These are phyloP conservation scores for Drosophila paranaensis DNA, from an alignment of 2,888 invertebrate species.

Conservation along the genomic window DNA sequence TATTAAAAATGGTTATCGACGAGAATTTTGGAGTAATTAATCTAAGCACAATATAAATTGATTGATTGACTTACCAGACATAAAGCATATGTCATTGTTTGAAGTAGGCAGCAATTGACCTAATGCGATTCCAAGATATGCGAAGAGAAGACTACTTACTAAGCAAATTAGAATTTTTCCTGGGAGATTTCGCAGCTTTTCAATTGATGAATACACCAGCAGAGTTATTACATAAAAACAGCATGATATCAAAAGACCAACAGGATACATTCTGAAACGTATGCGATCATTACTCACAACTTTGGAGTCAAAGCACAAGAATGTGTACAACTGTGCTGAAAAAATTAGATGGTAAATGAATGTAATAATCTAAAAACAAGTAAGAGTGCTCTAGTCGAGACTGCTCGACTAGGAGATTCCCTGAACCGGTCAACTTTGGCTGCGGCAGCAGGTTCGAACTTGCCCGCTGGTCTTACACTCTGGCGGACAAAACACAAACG, in stretches of 20 bases:
- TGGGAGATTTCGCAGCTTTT: slow-evolving; percentile 89
- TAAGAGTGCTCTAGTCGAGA: too few relatives aligned
- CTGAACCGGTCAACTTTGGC: too few relatives aligned
- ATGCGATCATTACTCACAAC: slow-evolving; percentile 80
- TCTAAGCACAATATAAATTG: too few relatives aligned
- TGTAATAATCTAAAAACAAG: not conserved
- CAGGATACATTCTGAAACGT: slow-evolving; percentile 81
- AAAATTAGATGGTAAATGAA: slow-evolving; percentile 24
- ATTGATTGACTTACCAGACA: slow-evolving; percentile 85
- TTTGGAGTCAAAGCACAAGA: slow-evolving; percentile 82
- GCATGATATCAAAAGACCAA: slow-evolving; percentile 87
- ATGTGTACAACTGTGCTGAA: slow-evolving; percentile 81
- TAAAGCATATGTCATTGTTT: slow-evolving; percentile 85
- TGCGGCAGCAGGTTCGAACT: too few relatives aligned
- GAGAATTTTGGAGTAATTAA: not conserved
- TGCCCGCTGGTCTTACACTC: too few relatives aligned
- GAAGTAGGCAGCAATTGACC: slow-evolving; percentile 86
- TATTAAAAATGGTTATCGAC: too few relatives aligned
- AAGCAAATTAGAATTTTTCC: slow-evolving; percentile 91
- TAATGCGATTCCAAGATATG: slow-evolving; percentile 87
- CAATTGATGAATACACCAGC: slow-evolving; percentile 88
- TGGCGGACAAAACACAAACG: too few relatives aligned
- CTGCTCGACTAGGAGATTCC: too few relatives aligned
- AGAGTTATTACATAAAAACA: slow-evolving; percentile 88
- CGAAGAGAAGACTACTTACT: slow-evolving; percentile 88